phyloP scores from a whole-genome alignment of 2,797 vertebrate species.

The Scolopax bukidnonensis region DNA sequence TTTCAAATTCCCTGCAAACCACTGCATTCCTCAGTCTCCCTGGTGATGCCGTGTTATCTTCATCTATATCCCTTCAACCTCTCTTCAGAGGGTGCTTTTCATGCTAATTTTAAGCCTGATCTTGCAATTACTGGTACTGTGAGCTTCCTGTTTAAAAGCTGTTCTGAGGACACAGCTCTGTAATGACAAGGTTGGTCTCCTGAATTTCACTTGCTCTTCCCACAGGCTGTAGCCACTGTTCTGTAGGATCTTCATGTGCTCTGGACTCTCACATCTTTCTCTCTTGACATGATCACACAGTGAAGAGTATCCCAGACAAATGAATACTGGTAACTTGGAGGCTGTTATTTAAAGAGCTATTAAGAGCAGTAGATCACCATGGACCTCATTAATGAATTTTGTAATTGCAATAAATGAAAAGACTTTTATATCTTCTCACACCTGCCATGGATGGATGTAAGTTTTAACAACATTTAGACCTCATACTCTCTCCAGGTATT shows the following conservation, averaged over 20 bases:
- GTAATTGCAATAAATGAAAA: neutral
- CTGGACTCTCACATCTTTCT: neutral
- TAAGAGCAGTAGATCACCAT: neutral
- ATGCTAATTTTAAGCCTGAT: neutral
- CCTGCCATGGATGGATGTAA: too few species aligned
- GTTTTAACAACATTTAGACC: neutral
- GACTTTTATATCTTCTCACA: neutral
- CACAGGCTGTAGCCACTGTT: neutral
- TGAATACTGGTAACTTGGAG: neutral
- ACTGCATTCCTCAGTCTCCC: neutral
- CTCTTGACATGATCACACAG: neutral
- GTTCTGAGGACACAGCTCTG: neutral
- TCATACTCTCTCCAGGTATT: neutral
- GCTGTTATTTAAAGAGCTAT: neutral
- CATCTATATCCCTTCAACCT: neutral
- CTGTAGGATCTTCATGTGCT: rapidly evolving
- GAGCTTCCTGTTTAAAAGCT: neutral
- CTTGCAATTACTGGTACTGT: neutral
- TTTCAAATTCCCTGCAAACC: neutral
- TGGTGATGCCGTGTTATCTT: neutral
- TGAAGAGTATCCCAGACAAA: neutral
- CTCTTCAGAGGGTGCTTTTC: neutral
- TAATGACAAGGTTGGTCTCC: neutral
- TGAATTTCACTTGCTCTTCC: neutral
- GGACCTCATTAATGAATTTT: neutral